Evolutionary conservation across 2,888 invertebrate genomes (phyloP), one percentile per base, ranked within the genome.

Genomic region (Cyclophora punctaria): DNA sequence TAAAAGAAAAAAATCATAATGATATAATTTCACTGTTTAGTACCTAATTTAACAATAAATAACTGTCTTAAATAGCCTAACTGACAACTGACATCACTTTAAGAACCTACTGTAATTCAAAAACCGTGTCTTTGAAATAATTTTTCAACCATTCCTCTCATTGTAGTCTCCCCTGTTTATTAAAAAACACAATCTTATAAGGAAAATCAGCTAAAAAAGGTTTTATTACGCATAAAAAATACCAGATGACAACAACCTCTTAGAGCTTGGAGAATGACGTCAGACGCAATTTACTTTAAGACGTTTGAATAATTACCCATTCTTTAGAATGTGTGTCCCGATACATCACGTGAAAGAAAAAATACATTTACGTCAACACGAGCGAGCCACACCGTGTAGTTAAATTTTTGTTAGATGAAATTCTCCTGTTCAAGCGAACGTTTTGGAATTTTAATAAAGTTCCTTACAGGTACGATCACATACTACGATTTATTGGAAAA

Each of bases 361-460:
- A 53, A 55, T 55, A 53, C 52, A 52, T 52, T 49, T 53, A 44
- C 34, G 49, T 49, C 49, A 55, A 56, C 52, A 53, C 53, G 50
- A 52, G 53, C 44, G 44, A 44, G 33, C 44, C 45, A 52, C 56
- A 51, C 55, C 52, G 52, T 55, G 54, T 53, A 53, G 48, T 53
- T 50, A 48, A 58, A 58, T 51, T 58, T 44, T 60, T 55, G 51
- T 60, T 51, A 55, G 56, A 58, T 56, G 56, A 58, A 58, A 58
- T 60, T 60, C 55, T 52, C 45, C 43, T 35, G 45, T 51, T 35
- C 51, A 53, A 41, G 45, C 42, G 49, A 50, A 48, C 44, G 52
- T 52, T 54, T 52, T 51, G 57, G 60, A 58, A 60, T 60, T 58
- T 58, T 58, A 60, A 60, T 60, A 58, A 57, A 58, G 52, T 37